Evolutionary conservation across 35 echinoderm and acorn worm genomes (phyloP).

Genomic region (Ophioderma brevispina): DNA sequence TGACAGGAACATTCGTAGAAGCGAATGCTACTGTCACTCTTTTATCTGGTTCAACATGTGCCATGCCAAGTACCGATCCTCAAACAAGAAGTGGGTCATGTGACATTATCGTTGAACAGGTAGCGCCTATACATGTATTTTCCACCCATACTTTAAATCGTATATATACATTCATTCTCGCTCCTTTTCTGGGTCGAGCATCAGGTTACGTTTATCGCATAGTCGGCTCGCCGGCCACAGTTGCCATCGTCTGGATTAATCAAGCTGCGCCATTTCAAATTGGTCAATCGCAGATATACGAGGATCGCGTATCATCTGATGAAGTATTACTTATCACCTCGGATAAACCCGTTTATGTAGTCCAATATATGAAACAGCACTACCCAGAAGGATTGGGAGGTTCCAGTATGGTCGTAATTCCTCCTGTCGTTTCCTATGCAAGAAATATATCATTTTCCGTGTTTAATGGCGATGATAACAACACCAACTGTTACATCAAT

Average conservation of each 20-base stretch:
- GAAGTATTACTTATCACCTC: neutral
- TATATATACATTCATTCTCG: neutral
- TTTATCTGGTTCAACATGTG: no score
- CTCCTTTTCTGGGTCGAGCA: neutral
- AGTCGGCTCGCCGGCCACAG: neutral
- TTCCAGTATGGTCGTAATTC: neutral
- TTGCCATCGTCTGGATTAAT: neutral
- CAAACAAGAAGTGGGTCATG: no score
- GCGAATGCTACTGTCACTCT: no score
- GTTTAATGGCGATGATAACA: neutral
- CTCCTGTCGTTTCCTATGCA: neutral
- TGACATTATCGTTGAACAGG: no score
- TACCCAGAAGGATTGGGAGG: neutral
- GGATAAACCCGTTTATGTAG: neutral
- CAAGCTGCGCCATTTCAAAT: neutral
- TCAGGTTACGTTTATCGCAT: neutral
- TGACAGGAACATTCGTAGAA: no score
- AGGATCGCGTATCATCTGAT: neutral
- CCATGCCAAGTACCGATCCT: no score
- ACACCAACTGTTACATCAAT: neutral
- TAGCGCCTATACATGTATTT: no score
- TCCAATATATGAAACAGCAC: neutral
- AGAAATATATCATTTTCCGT: neutral
- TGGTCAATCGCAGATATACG: neutral
- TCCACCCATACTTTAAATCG: neutral